These are phyloP conservation scores for Ochotona curzoniae DNA, from an alignment of 2,113 vertebrate genomes.

Conservation along the genomic window DNA sequence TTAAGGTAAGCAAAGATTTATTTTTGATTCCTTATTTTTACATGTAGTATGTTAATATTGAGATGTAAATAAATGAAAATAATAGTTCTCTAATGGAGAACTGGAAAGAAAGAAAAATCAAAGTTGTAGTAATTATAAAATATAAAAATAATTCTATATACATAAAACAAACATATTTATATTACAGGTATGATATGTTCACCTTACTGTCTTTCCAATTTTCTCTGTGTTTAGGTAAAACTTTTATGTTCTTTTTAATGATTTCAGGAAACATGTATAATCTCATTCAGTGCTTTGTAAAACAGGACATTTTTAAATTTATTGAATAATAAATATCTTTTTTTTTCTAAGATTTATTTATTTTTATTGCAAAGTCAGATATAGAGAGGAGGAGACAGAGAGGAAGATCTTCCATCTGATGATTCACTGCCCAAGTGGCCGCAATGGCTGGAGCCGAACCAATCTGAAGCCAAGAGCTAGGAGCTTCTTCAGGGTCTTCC, in stretches of 20 bases:
- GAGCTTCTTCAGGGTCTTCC: too few relatives aligned
- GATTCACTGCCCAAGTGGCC: too few relatives aligned
- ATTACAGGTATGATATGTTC: not conserved
- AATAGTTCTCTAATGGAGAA: not conserved
- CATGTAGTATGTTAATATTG: not conserved
- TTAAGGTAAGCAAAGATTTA: conserved; percentile 90
- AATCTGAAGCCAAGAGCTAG: too few relatives aligned
- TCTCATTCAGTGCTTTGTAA: conserved; percentile 76
- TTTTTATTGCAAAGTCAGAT: not conserved
- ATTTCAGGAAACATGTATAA: conserved; percentile 11
- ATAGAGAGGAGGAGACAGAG: too few relatives aligned
- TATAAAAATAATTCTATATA: not conserved
- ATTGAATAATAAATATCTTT: conserved; percentile 71
- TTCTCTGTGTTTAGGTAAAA: conserved; percentile 53
- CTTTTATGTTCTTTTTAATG: conserved; percentile 69
- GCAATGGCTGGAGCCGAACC: too few relatives aligned
- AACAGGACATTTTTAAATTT: conserved; percentile 75
- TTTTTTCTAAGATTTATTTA: conserved; percentile 34
- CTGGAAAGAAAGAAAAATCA: conserved; percentile 24
- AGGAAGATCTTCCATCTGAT: too few relatives aligned
- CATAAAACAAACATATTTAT: not conserved
- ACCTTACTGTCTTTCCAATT: conserved; percentile 52
- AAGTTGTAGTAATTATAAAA: not conserved
- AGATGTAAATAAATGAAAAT: conserved; percentile 38
- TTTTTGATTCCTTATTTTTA: conserved; percentile 42